Base-by-base conservation (phyloP, 2,888 invertebrate genomes). In the Germaria angustata region DNA sequence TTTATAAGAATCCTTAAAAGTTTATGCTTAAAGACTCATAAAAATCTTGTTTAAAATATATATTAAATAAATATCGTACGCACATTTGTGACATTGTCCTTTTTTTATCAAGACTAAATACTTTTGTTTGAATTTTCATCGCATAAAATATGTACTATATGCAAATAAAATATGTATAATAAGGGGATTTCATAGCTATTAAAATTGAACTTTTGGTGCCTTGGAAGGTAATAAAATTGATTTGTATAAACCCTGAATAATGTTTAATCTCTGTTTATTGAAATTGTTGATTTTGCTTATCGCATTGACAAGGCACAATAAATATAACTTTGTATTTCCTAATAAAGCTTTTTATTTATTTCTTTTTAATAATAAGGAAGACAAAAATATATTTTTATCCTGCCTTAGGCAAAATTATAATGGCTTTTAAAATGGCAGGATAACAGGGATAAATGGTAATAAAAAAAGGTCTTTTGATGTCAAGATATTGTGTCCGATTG, bases 401-500 rank as follows among this genome's bases (percentile, higher is more conserved):
- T 17, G 63, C 69, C 55, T 46, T 9, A 63, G 71, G 55, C 55
- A 22, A 53, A 53, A 9, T 22, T 34, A 53, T 44, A 44, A 63
- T 63, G 22, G 8, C 2, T 9, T 11, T 36, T 41, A 61, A 53
- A 73, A 53, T 61, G 39, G n/a, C 39, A 28, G 8, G 0, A 41
- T 51, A 22, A 49, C 8, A 36, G 28, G 11, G 4, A 20, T 7
- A 72, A 36, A n/a, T 22, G 22, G 2, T 8, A 36, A 57, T 8
- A n/a, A 9, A 17, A 4, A 55, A 55, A 17, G 15, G 2, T 32
- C 32, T 15, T 9, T 15, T 6, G 3, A 8, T 1, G 2, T 2
- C n/a, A 65, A 65, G 63, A 28, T 34, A 53, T 75, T 65, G 24
- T 9, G 34, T 34, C 44, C 73, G 36, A 44, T 55, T 46, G 63